Percentiles rank a stretch among this genome's conserved stretches.
Conservation (phyloP, 2,113 vertebrate species). For the Centropus bengalensis region DNA sequence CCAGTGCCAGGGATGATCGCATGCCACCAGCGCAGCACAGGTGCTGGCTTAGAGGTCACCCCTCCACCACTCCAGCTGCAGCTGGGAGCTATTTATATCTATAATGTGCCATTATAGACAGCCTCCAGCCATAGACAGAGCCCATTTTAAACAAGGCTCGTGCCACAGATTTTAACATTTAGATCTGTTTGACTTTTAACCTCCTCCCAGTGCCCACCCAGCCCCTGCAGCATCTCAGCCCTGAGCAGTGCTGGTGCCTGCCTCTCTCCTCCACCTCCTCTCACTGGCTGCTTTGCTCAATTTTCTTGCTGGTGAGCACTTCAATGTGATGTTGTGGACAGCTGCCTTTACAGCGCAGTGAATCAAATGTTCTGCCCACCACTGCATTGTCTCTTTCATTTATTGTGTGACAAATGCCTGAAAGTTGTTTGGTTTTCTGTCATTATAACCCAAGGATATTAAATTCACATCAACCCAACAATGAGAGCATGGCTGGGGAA, state of each 20-base stretch:
- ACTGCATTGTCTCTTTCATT: background rate
- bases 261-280: background rate
- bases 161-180: background rate
- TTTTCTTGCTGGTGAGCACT: background rate
- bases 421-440: background rate
- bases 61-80: background rate
- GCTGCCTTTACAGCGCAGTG: background rate
- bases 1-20: fast-evolving
- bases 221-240: background rate
- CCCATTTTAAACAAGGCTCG: background rate
- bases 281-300: fast-evolving
- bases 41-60: background rate
- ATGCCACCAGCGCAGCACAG: background rate
- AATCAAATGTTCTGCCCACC: background rate
- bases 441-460: slow-evolving; percentile 3
- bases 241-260: fast-evolving
- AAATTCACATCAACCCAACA: background rate
- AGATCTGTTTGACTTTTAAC: fast-evolving
- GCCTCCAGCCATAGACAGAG: background rate
- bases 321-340: background rate
- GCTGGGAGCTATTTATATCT: background rate
- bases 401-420: background rate
- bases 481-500: background rate
- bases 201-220: background rate
- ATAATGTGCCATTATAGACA: fast-evolving